Evolutionary conservation across 1,140 invertebrate genomes (phyloP), one percentile per base, ranked within the genome.

Genomic region (Heterodera schachtii): DNA sequence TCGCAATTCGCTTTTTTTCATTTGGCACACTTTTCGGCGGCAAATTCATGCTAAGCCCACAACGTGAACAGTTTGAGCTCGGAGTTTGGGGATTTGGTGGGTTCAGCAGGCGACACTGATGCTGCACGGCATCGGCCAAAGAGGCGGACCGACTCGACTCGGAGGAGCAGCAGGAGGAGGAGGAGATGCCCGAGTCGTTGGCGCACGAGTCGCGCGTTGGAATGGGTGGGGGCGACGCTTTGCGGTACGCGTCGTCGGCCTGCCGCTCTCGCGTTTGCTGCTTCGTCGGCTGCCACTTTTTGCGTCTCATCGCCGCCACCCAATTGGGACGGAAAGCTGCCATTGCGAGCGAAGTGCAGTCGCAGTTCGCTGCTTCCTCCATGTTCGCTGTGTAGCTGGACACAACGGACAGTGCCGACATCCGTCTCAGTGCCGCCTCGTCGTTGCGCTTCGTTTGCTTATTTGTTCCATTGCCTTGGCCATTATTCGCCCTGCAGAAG

Each of bases 311-410:
- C 8, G 69, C 69, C 21, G 43, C 11, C 69, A 71, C 19, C 44
- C 69, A 41, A 46, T 71, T 71, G 0, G 82, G 78, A 43, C 83
- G 67, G 41, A 84, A 73, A 41, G 83, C 69, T n/a, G 83, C 69
- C 31, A 66, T 80, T 21, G 83, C 83, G 19, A 84, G 21, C 41
- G 82, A 84, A 70, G 82, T 84, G 70, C 83, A 84, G 49, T 84
- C 82, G 66, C 83, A 84, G 57, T 84, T 84, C 7, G 82, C 73
- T 6, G 82, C 31, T 31, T 78, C 77, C 13, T 78, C 57, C 52
- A 69, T 31, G 66, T 47, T 52, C 31, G 52, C 21, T 70, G 66
- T 71, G n/a, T 31, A 71, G 69, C 31, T 41, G 69, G 69, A 71
- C 69, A 41, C 69, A 69, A 69, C 19, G 7, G 67, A 69, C 67